A percentile compares a stretch with the other conserved stretches of the same genome.
These are phyloP conservation scores for Xestobium rufovillosum DNA, from an alignment of 2,888 invertebrate species.

Conservation along the genomic window DNA sequence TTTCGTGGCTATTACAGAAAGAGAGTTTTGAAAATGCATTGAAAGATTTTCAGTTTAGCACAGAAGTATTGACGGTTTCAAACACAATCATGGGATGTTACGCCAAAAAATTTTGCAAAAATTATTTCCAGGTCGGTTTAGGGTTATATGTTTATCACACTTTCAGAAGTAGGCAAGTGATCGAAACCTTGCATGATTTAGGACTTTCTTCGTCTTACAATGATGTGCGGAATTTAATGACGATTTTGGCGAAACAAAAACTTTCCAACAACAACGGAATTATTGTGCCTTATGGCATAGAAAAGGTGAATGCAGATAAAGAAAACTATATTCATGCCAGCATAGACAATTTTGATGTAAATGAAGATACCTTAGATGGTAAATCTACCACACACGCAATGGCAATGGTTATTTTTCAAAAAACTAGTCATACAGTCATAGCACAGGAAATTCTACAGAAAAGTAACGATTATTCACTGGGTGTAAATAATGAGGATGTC, in stretches of 20 bases:
- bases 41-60: no score
- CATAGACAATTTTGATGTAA: conserved; percentile 20
- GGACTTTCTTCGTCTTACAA: conserved; percentile 16
- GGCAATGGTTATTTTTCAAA: conserved; percentile 20
- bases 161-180: conserved; percentile 17
- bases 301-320: conserved; percentile 6
- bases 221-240: conserved; percentile 15
- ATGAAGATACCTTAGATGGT: conserved; percentile 14
- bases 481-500: conserved; percentile 6
- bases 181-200: conserved; percentile 14
- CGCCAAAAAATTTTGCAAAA: conserved; percentile 12
- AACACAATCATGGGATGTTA: conserved; percentile 18
- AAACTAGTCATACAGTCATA: neutral
- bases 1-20: no score
- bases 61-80: conserved; percentile 14
- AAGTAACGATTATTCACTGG: conserved; percentile 11
- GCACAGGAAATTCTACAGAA: conserved; percentile 2
- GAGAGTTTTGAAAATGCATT: no score
- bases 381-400: conserved; percentile 13
- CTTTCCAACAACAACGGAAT: conserved; percentile 6
- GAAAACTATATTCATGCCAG: conserved; percentile 19
- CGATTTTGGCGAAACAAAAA: conserved; percentile 14
- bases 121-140: conserved; percentile 19
- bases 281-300: conserved; percentile 11
- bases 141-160: conserved; percentile 18